Evolutionary conservation across 2,113 vertebrate genomes (phyloP), one percentile per base, ranked within the genome.

Genomic region (Istiophorus platypterus): DNA sequence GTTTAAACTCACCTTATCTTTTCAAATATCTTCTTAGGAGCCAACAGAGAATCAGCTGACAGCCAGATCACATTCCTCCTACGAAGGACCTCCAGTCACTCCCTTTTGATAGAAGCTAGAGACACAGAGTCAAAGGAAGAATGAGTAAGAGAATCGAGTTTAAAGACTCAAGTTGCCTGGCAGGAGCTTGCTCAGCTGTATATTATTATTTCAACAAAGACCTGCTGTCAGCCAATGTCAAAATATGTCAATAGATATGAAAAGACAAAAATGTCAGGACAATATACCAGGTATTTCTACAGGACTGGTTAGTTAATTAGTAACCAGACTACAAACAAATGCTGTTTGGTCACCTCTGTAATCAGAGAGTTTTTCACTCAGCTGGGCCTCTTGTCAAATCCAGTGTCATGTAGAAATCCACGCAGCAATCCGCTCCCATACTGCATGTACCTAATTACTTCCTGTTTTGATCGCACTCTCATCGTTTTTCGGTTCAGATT

Each of bases 321-420:
- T 91, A 80, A 89, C 91, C 63, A 82, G 17, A 87, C 20, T 41
- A 80, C 88, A 93, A 93, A 94, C 88, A 93, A 67, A 78, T 26
- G 1, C 9, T 34, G 10, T 49, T 83, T 75, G 24, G 88, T 78
- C 59, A 69, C 84, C 79, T 18, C 24, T 79, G 75, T 71, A 89
- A 75, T 88, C 78, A 81, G 72, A 73, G 78, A 85, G 56, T 5
- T 2, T 20, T 41, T 76, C 61, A 74, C 71, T 51, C 51, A 59
- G 62, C 27, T 39, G n/a, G 61, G 54, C 31, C 65, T 64, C 13
- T 1, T 31, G 63, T 59, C 67, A 76, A 67, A 54, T 41, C 42
- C 51, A 74, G 22, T 45, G 51, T 76, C 67, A 85, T 29, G 24
- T 64, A 41, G 51, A 69, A 72, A 47, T 66, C n/a, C 22, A 34